Conservation (phyloP, 2,797 vertebrate genomes). For the Yasuhikotakia modesta region DNA sequence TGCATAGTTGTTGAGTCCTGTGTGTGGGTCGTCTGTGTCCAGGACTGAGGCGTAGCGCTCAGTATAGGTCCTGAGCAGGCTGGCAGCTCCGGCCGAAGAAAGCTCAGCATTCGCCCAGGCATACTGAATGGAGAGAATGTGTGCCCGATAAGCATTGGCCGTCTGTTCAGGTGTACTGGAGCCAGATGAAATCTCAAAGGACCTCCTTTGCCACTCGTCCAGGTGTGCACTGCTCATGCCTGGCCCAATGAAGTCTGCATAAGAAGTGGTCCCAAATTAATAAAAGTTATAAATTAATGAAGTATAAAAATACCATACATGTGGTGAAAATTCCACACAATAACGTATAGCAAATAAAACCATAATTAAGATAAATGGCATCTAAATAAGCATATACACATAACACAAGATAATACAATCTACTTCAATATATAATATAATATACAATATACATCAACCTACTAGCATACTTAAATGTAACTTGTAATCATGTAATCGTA, state of each 20-base stretch:
- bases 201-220: constrained; percentile 92
- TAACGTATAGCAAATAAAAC: no score
- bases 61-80: constrained; percentile 84
- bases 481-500: no score
- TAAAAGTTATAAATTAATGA: constrained; percentile 70
- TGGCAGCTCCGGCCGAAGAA: constrained; percentile 83
- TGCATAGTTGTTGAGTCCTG: constrained; percentile 93
- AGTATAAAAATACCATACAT: constrained; percentile 55
- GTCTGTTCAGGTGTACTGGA: constrained; percentile 84
- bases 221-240: constrained; percentile 81
- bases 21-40: constrained; percentile 86
- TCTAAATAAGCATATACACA: no score
- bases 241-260: constrained; percentile 77
- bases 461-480: no score
- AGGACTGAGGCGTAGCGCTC: constrained; percentile 88
- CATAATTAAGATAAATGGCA: no score
- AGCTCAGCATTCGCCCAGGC: constrained; percentile 90
- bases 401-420: no score
- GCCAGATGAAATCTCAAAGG: constrained; percentile 88
- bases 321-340: neutral
- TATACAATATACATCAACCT: no score
- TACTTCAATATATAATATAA: no score
- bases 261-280: constrained; percentile 71
- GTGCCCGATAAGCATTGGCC: constrained; percentile 89
- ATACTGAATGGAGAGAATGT: constrained; percentile 91